A percentile compares a stretch with the other conserved stretches of the same genome.
phyloP scores from a whole-genome alignment of 64 coral and sea anemone genomes.

The Astreopora myriophthalma region DNA sequence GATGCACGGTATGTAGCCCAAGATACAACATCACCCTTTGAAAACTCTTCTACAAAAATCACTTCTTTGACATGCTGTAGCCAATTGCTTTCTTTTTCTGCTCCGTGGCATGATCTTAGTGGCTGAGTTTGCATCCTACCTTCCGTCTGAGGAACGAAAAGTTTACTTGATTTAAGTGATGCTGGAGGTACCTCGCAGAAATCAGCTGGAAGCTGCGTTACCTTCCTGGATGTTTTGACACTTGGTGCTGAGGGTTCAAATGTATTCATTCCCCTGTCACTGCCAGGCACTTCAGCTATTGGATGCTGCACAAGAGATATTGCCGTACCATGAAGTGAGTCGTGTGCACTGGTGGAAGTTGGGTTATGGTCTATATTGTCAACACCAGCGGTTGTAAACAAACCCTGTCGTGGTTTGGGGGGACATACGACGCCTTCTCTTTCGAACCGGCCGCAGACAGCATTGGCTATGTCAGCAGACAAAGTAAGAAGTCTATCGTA shows the following conservation, averaged over 20 bases:
- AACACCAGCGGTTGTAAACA: constrained; percentile 63
- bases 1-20: constrained; percentile 73
- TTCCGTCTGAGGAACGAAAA: not conserved
- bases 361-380: constrained; percentile 72
- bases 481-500: constrained; percentile 71
- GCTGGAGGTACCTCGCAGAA: not conserved
- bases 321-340: constrained; percentile 65
- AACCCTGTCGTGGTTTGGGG: constrained; percentile 10
- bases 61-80: constrained; percentile 9
- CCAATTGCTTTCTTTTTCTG: constrained; percentile 54
- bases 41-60: constrained; percentile 4
- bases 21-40: constrained; percentile 51
- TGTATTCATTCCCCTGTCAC: not conserved
- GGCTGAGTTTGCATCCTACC: not conserved
- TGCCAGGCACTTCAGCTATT: not conserved
- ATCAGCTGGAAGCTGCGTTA: constrained; percentile 28
- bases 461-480: constrained; percentile 59
- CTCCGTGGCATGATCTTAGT: not conserved
- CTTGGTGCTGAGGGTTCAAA: constrained; percentile 23
- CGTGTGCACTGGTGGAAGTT: constrained; percentile 48
- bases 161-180: not conserved
- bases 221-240: not conserved
- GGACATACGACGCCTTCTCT: constrained; percentile 54
- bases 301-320: constrained; percentile 74
- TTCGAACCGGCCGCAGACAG: not conserved